Conservation (phyloP, 1,140 invertebrate species). For the Drosophila micromelanica region DNA sequence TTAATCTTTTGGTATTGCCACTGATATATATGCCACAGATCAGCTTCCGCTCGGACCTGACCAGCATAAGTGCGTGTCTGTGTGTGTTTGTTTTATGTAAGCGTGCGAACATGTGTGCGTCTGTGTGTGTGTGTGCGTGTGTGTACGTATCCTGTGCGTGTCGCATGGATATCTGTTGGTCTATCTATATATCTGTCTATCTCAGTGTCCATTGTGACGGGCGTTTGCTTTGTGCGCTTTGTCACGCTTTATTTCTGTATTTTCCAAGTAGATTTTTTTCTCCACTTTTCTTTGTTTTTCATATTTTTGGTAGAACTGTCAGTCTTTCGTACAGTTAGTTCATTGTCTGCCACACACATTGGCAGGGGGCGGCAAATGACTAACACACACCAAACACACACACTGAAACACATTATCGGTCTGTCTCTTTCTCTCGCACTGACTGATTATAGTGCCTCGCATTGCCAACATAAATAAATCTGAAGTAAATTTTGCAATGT, state of each 20-base stretch:
- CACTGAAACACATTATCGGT: not conserved
- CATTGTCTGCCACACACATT: conserved; percentile 68
- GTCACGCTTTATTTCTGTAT: conserved; percentile 77
- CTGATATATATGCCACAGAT: conserved; percentile 51
- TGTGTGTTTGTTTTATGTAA: conserved; percentile 71
- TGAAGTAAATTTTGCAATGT: conserved; percentile 83
- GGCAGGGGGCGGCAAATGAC: conserved; percentile 59
- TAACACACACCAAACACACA: conserved; percentile 25
- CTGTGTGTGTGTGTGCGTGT: conserved; percentile 29
- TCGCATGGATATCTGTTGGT: conserved; percentile 50
- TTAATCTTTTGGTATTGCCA: conserved; percentile 40
- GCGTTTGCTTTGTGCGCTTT: conserved; percentile 73
- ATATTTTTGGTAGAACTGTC: conserved; percentile 34
- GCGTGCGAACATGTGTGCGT: conserved; percentile 9
- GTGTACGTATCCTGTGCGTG: conserved; percentile 55
- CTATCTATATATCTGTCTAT: conserved; percentile 66
- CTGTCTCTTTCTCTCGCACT: not conserved
- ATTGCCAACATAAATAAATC: conserved; percentile 79
- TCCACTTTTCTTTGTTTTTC: conserved; percentile 29
- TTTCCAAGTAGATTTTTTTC: conserved; percentile 31
- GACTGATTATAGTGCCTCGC: conserved; percentile 49
- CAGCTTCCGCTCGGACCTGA: conserved; percentile 43
- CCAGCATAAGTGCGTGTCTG: conserved; percentile 57
- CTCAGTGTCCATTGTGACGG: conserved; percentile 74
- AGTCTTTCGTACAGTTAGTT: conserved; percentile 55